Base-by-base conservation (phyloP, 2,113 vertebrate genomes). In the Eudyptes chrysolophus region DNA sequence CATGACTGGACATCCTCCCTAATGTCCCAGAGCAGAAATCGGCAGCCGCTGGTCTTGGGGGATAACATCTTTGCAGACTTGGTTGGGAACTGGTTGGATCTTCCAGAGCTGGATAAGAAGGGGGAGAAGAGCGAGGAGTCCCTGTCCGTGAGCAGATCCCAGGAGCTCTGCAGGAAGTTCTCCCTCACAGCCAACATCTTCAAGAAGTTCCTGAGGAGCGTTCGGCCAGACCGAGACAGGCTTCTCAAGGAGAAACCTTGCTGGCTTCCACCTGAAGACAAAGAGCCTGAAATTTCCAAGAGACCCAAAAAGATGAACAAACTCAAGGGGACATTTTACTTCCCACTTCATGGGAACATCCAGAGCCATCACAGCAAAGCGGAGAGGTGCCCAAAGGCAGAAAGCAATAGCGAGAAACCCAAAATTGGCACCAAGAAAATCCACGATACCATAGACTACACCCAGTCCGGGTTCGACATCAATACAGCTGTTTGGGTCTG, bases 401-500 rank as follows among this genome's bases (percentile, higher is more conserved):
- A 98, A 6, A 69, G 95, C 16, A 96, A 68, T 0, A 48, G 69
- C 2, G 96, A 98, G 77, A 98, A 96, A 89, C 81, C 98, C 97
- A 98, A 90, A 93, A 51, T 40, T 9, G 96, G 98, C 95, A 71
- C 87, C 91, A 96, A 97, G 94, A 97, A 98, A 93, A 95, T 96
- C 77, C 98, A 97, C 11, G 97, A 97, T 21, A 42, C 96, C 80
- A 82, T 93, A 78, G 97, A 98, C 90, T 98, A 95, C 97, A 79
- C 96, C 96, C 98, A 98, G 70, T 97, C 98, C 0, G 98, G 99
- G 76, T 99, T 99, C 98, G 99, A 99, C 95, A 98, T 99, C 96
- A 99, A 99, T 95, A 99, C 99, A 61, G 99, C 99, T 44, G 99
- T 99, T 40, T 99, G 99, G 99, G 99, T 99, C 88, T 99, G 98